These are phyloP conservation scores for Amphipyra tragopoginis DNA, from an alignment of 2,888 invertebrate species.

Conservation along the genomic window DNA sequence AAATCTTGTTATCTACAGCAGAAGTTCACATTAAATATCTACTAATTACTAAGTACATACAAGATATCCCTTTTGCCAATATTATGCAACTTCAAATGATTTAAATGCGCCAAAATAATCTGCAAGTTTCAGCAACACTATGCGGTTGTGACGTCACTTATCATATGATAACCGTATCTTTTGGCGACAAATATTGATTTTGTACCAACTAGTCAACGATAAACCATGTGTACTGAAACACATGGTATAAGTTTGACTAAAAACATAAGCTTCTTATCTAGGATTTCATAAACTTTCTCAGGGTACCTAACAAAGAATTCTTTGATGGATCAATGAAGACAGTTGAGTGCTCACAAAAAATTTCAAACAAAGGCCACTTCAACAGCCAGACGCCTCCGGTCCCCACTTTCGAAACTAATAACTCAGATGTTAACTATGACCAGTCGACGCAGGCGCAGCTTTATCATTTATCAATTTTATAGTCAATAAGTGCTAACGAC, in stretches of 20 bases:
- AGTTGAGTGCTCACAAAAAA: constrained; percentile 58
- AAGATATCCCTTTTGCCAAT: constrained; percentile 14
- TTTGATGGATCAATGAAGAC: constrained; percentile 64
- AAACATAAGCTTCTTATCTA: constrained; percentile 59
- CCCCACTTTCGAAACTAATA: constrained; percentile 56
- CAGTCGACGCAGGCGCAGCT: constrained; percentile 18
- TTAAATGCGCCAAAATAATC: constrained; percentile 39
- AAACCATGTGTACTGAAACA: no score
- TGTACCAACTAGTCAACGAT: constrained; percentile 60
- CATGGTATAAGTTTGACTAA: constrained; percentile 50
- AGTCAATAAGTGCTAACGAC: constrained; percentile 39
- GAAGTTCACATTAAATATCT: constrained; percentile 15
- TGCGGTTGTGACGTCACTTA: constrained; percentile 37
- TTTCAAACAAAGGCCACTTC: constrained; percentile 55
- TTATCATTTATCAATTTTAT: constrained; percentile 50
- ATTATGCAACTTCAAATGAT: constrained; percentile 42
- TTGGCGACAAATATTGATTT: constrained; percentile 51
- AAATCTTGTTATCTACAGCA: constrained; percentile 13
- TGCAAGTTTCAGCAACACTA: constrained; percentile 7
- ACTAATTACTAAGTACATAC: constrained; percentile 6
- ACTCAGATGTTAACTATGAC: constrained; percentile 42
- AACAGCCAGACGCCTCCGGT: constrained; percentile 47
- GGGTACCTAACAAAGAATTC: constrained; percentile 65
- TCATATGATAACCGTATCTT: constrained; percentile 43
- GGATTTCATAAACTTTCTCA: constrained; percentile 69